Percentiles rank a stretch among this genome's conserved stretches.
These are phyloP conservation scores for Centropristis striata DNA, from an alignment of 2,113 vertebrate species.

Conservation along the genomic window DNA sequence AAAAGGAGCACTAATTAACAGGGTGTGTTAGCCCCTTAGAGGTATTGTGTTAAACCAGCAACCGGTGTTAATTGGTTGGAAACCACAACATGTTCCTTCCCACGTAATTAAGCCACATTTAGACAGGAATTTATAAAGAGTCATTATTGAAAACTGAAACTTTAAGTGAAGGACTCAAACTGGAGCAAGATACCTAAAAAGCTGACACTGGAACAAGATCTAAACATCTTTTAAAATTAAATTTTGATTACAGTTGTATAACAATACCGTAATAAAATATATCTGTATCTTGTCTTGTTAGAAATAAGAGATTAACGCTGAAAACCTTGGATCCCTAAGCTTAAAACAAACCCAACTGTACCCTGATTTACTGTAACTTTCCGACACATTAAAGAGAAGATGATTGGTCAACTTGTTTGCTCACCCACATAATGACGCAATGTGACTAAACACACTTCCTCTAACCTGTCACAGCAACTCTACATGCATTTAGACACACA, in stretches of 20 bases:
- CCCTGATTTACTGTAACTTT: constrained; percentile 20
- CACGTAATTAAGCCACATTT: not conserved
- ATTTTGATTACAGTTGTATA: not conserved
- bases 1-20: not conserved
- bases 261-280: not conserved
- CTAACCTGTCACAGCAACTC: constrained; percentile 17
- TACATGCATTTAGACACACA: not conserved
- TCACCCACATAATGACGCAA: constrained; percentile 35
- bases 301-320: not conserved
- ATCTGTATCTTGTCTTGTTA: not conserved
- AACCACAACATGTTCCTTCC: not conserved
- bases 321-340: not conserved
- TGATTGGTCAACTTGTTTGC: constrained; percentile 10
- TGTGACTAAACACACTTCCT: constrained; percentile 53
- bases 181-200: not conserved
- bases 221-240: too few relatives aligned
- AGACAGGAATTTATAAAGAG: not conserved
- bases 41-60: not conserved
- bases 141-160: not conserved
- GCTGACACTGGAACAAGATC: not conserved
- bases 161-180: not conserved
- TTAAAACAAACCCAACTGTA: not conserved
- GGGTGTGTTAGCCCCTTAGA: not conserved
- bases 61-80: not conserved
- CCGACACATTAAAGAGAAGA: constrained; percentile 7